These are phyloP conservation scores for Microcebus griseorufus DNA, from an alignment of 2,113 vertebrate species.

Conservation along the genomic window DNA sequence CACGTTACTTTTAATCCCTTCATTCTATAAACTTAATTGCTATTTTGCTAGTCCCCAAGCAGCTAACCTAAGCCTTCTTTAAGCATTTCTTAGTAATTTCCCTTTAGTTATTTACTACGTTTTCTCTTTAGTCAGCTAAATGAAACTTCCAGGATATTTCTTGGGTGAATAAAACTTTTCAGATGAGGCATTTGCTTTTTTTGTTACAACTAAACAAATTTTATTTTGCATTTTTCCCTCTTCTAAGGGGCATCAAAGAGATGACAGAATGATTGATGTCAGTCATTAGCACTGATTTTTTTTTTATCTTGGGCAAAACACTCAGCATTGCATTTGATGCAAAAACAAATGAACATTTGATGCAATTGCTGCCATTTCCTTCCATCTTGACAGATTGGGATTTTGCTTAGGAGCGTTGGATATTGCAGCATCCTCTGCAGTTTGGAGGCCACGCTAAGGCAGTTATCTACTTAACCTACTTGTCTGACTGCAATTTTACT, in stretches of 20 bases:
- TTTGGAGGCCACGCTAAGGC: fast-evolving
- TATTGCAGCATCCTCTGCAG: background rate
- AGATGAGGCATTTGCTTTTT: constrained; percentile 1
- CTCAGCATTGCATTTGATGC: background rate
- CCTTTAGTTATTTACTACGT: constrained; percentile 54
- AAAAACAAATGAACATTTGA: background rate
- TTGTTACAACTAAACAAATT: background rate
- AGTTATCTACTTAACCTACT: background rate
- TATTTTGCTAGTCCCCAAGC: constrained; percentile 63
- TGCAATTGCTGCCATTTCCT: fast-evolving
- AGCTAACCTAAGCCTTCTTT: constrained; percentile 70
- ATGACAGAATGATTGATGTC: background rate
- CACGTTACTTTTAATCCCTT: constrained; percentile 71
- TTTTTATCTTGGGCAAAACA: constrained; percentile 21
- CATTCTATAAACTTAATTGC: constrained; percentile 75
- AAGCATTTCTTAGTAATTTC: constrained; percentile 59
- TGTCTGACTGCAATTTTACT: background rate
- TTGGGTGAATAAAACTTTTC: constrained; percentile 49
- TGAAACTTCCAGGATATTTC: constrained; percentile 43
- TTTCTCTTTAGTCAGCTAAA: constrained; percentile 72
- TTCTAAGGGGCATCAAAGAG: background rate
- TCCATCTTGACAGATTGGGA: too few species aligned
- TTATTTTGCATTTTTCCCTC: background rate
- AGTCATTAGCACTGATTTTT: background rate
- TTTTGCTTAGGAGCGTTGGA: fast-evolving